phyloP scores from a whole-genome alignment of 1,140 invertebrate genomes.

The Trichonephila clavata region DNA sequence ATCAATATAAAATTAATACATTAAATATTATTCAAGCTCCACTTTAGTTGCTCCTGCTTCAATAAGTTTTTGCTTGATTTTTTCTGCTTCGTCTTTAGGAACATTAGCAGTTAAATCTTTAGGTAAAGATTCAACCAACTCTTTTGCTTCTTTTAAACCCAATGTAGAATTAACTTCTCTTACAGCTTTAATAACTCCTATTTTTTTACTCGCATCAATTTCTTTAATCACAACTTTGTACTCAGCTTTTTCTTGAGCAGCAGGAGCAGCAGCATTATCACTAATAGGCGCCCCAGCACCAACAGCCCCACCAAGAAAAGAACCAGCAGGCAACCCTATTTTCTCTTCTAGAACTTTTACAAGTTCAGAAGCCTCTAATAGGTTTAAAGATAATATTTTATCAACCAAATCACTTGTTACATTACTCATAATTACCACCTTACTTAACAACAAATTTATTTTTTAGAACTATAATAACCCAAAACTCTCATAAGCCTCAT shows the following conservation, averaged over 20 bases:
- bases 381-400: no score
- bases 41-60: neutral
- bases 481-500: no score
- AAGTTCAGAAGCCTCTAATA: no score
- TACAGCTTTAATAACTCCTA: neutral
- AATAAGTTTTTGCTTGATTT: neutral
- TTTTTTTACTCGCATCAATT: neutral
- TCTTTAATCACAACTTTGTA: neutral
- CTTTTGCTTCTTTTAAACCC: neutral
- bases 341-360: no score
- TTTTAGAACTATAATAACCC: no score
- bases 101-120: neutral
- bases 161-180: neutral
- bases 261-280: neutral
- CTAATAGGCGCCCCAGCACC: no score
- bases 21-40: neutral
- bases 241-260: neutral
- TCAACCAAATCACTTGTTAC: no score
- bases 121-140: neutral
- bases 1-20: no score
- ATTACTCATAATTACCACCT: no score
- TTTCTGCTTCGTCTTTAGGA: constrained; percentile 3
- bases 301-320: no score
- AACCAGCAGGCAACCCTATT: no score
- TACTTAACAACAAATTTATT: no score